These are phyloP conservation scores for Tachina lurida DNA, from an alignment of 2,888 invertebrate genomes.

Conservation along the genomic window DNA sequence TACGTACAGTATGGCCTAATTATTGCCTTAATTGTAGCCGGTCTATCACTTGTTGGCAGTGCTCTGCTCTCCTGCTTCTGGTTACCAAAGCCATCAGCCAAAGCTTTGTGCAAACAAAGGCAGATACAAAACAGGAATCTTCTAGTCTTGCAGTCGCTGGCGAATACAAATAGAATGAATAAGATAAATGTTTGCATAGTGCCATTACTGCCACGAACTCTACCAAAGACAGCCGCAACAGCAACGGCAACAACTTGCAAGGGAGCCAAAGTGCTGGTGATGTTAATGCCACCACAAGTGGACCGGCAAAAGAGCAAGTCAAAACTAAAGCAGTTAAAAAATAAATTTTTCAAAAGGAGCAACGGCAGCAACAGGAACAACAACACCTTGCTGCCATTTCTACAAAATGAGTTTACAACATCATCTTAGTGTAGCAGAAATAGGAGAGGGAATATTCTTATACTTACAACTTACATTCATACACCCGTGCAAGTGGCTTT, in stretches of 20 bases:
- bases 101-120: constrained; percentile 22
- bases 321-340: constrained; percentile 22
- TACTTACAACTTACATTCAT: not conserved
- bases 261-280: constrained; percentile 25
- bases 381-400: constrained; percentile 61
- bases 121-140: constrained; percentile 49
- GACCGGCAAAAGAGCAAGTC: constrained; percentile 39
- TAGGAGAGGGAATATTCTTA: constrained; percentile 9
- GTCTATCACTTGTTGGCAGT: constrained; percentile 82
- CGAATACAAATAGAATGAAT: constrained; percentile 41
- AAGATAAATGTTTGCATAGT: constrained; percentile 61
- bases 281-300: constrained; percentile 45
- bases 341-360: constrained; percentile 46
- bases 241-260: constrained; percentile 1
- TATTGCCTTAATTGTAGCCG: constrained; percentile 83
- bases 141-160: constrained; percentile 27
- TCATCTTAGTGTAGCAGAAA: constrained; percentile 23
- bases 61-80: constrained; percentile 78
- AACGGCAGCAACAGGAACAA: not conserved
- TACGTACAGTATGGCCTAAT: constrained; percentile 83
- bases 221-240: constrained; percentile 24
- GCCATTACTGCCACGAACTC: constrained; percentile 47
- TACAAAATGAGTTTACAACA: constrained; percentile 51
- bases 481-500: not conserved
- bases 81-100: constrained; percentile 72